Conservation (phyloP, 2,113 vertebrate genomes). For the Oxyura jamaicensis region DNA sequence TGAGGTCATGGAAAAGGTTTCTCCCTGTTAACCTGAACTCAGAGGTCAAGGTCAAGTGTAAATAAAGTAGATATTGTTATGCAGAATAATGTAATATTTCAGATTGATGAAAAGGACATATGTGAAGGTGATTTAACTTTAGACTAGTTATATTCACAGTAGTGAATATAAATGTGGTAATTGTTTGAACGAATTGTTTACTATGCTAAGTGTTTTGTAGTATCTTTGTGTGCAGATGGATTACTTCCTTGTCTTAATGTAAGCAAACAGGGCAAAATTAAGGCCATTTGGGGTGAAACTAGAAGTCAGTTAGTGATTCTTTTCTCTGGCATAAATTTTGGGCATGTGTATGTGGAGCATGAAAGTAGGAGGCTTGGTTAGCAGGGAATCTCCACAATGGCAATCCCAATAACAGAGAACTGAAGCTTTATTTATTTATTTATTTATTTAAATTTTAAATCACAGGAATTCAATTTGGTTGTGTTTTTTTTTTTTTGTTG, state of each 20-base stretch:
- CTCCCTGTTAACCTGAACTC: neutral
- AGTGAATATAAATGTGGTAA: neutral
- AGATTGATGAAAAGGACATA: neutral
- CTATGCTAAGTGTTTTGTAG: neutral
- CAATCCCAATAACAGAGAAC: neutral
- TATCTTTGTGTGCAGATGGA: neutral
- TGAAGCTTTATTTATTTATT: neutral
- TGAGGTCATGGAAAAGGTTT: neutral
- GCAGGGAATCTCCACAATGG: neutral
- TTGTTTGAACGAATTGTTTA: neutral
- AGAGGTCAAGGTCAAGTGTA: neutral
- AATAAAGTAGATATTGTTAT: neutral
- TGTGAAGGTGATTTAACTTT: neutral
- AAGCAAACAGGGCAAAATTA: neutral
- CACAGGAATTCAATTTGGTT: neutral
- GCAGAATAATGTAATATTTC: neutral
- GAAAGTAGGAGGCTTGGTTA: neutral
- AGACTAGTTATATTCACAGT: neutral
- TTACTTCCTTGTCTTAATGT: neutral
- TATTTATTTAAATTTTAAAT: neutral
- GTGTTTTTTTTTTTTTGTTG: neutral
- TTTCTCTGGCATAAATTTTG: neutral
- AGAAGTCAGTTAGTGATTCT: neutral
- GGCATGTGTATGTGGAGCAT: accelerated
- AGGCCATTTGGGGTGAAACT: neutral